Base-by-base conservation (phyloP, 2,113 vertebrate species). In the Lamprologus callipterus region DNA sequence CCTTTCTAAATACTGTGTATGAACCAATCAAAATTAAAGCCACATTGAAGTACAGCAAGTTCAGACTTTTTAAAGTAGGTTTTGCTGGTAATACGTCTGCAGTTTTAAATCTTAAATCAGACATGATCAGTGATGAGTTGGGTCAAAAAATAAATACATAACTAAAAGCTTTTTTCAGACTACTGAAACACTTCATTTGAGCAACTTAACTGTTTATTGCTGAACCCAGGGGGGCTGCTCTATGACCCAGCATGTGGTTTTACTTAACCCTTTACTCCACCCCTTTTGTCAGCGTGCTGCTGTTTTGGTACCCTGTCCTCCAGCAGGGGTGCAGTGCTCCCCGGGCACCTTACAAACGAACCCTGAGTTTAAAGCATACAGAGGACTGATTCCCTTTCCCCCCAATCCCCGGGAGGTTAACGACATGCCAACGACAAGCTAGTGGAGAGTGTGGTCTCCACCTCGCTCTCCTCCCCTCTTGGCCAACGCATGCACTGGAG, bases 361-460 rank as follows among this genome's bases (percentile, higher is more conserved):
- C 88, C 88, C 88, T 45, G 82, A 82, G 90, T 91, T 94, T 93
- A 94, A 96, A 95, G 90, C 92, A 89, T 88, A 89, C 87, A 90
- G 86, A 81, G 80, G 89, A 80, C 92, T 80, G 85, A 92, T 93
- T 96, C 93, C 85, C 84, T 89, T 88, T 2, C 11, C 19, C 91
- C 90, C 88, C 68, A 84, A 96, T 89, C 96, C 90, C 89, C 89
- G 26, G 96, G 96, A 96, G 96, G 95, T 95, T 97, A 97, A 97
- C 94, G 95, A 97, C 93, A 90, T 96, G 92, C 94, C 95, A 96
- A 96, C 85, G 91, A 96, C 90, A 94, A 95, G 91, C 92, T 91
- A 82, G 87, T 87, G 81, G 89, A 96, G 94, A 92, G 95, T 94
- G 95, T 95, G 94, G 89, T 90, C 91, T 89, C 90, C 75, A 35